A percentile compares a stretch with the other conserved stretches of the same genome.
Conservation (phyloP, 2,888 invertebrate genomes). For the Scotopteryx bipunctaria region DNA sequence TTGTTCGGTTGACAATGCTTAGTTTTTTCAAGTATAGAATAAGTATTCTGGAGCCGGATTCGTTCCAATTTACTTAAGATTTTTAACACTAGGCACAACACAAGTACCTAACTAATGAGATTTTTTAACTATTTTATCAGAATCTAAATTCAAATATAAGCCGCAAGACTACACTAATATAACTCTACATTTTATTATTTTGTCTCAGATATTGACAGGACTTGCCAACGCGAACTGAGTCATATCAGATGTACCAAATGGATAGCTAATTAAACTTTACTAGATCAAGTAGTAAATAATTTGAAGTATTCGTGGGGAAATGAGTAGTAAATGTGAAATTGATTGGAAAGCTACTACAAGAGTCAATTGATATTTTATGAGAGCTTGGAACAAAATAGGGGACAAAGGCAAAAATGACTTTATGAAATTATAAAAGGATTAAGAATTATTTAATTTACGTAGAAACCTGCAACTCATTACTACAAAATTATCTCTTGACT, state of each 20-base stretch:
- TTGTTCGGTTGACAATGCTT: not conserved
- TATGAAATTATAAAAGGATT: no score
- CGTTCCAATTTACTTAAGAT: no score
- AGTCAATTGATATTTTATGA: not conserved
- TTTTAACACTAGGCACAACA: no score
- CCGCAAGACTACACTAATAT: no score
- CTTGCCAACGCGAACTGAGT: not conserved
- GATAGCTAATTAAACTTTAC: conserved; percentile 15
- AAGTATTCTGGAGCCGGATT: no score
- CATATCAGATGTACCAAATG: conserved; percentile 25
- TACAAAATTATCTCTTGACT: no score
- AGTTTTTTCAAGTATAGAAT: no score
- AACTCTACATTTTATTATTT: not conserved
- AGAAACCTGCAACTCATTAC: not conserved
- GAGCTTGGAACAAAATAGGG: not conserved
- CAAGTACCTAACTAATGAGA: no score
- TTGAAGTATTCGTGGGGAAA: conserved; percentile 17
- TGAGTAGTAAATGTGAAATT: conserved; percentile 12
- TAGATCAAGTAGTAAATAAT: conserved; percentile 11
- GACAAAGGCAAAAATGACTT: not conserved
- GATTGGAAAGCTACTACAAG: conserved; percentile 9
- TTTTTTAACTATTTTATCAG: no score
- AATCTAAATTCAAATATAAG: no score
- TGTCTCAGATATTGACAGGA: no score
- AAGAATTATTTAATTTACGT: not conserved